Evolutionary conservation across 2,113 vertebrate genomes (phyloP).

Genomic region (Eleginops maclovinus): DNA sequence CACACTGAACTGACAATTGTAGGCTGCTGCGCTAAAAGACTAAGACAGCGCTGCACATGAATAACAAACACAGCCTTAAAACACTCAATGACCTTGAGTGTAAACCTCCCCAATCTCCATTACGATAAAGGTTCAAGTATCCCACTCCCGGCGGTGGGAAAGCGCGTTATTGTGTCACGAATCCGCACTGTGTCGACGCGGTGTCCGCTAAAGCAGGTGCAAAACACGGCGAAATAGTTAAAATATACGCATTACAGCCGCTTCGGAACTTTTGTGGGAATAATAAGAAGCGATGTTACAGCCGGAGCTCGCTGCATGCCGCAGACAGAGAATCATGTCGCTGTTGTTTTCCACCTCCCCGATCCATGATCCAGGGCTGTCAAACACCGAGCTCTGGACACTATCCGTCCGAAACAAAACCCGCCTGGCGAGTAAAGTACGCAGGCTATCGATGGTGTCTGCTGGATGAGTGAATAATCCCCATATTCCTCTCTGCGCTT

Average conservation of each 20-base stretch:
- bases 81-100: slow-evolving; percentile 86
- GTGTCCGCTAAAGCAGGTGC: slow-evolving; percentile 78
- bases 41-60: slow-evolving; percentile 45
- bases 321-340: slow-evolving; percentile 81
- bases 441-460: slow-evolving; percentile 33
- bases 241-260: slow-evolving; percentile 71
- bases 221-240: slow-evolving; percentile 71
- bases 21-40: slow-evolving; percentile 66
- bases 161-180: slow-evolving; percentile 68
- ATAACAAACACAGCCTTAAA: slow-evolving; percentile 67
- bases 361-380: slow-evolving; percentile 81
- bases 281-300: slow-evolving; percentile 55
- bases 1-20: slow-evolving; percentile 41
- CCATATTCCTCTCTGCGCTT: slow-evolving; percentile 70
- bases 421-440: slow-evolving; percentile 34
- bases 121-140: slow-evolving; percentile 81
- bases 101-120: slow-evolving; percentile 77
- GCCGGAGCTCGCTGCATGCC: slow-evolving; percentile 68
- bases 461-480: slow-evolving; percentile 62
- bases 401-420: slow-evolving; percentile 64
- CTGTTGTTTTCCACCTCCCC: slow-evolving; percentile 82
- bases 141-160: slow-evolving; percentile 60
- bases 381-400: slow-evolving; percentile 55
- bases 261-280: slow-evolving; percentile 86
- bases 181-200: slow-evolving; percentile 76